A percentile compares a stretch with the other conserved stretches of the same genome.
phyloP scores from a whole-genome alignment of 2,113 vertebrate genomes.

The Pangasianodon hypophthalmus region DNA sequence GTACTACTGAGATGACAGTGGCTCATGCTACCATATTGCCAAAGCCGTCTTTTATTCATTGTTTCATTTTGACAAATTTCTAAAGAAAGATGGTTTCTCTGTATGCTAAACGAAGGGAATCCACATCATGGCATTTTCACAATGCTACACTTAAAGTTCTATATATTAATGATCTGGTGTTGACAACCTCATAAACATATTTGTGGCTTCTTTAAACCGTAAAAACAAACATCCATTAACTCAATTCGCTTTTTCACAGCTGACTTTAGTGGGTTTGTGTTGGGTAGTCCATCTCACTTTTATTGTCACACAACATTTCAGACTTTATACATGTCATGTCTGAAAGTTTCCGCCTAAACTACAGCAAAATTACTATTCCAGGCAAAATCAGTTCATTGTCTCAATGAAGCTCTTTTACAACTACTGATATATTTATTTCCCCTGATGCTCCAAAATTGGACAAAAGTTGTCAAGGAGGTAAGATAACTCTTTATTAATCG shows the following conservation, averaged over 20 bases:
- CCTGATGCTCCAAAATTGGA: constrained; percentile 59
- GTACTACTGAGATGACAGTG: constrained; percentile 4
- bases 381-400: neutral
- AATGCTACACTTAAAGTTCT: neutral
- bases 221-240: constrained; percentile 3
- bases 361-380: neutral
- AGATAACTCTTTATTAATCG: constrained; percentile 38
- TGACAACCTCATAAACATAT: constrained; percentile 17
- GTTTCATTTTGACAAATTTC: neutral
- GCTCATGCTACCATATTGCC: neutral
- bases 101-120: constrained; percentile 8
- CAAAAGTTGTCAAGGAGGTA: constrained; percentile 65
- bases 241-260: neutral
- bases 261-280: constrained; percentile 10
- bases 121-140: neutral
- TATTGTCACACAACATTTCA: constrained; percentile 30
- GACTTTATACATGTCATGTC: constrained; percentile 16
- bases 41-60: constrained; percentile 15
- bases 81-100: constrained; percentile 7
- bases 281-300: neutral
- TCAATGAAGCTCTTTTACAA: constrained; percentile 18
- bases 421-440: constrained; percentile 55
- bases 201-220: constrained; percentile 22
- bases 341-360: neutral
- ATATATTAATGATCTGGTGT: constrained; percentile 16